Base-by-base conservation (phyloP, 2,113 vertebrate species). In the Hippocampus barbouri region DNA sequence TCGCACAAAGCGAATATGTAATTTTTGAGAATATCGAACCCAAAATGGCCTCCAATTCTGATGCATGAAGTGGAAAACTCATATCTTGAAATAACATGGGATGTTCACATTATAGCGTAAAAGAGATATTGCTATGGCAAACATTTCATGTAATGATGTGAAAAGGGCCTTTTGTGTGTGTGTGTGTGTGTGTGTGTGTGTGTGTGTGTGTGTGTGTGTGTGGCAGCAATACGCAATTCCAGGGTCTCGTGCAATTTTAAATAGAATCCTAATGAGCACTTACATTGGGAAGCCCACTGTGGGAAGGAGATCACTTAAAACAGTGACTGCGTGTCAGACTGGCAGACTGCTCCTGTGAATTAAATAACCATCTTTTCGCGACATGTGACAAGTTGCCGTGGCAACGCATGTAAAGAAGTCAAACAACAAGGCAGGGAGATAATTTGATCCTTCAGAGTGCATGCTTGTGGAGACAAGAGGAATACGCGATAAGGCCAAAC, bases 371-470 rank as follows among this genome's bases (percentile, higher is more conserved):
- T 87, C 76, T 85, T 81, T 88, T 80, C 74, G 73, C 75, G 80
- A 85, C 89, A 90, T 86, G 76, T 90, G 86, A 79, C 75, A 49
- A 74, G 92, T 92, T 93, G 88, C 91, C 89, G 67, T 86, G 90
- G 89, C 79, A 84, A 93, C 90, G 71, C 81, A 80, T 85, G 77
- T 71, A 77, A 80, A 83, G 76, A 70, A 83, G 79, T 84, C 72
- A 79, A 81, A 86, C 83, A 91, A 78, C 81, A 79, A 80, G 78
- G 45, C 80, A 68, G 69, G 72, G 81, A 74, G 80, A 89, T 85
- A 81, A 89, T 89, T 86, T 81, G 78, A 89, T 84, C 79, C 68
- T 87, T 47, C 71, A 66, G 78, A 87, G 89, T 85, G 86, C 77
- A 74, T 74, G 73, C 85, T 72, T 88, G 86, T 30, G 63, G 43